Evolutionary conservation across 2,113 vertebrate genomes (phyloP).

Genomic region (Siphamia tubifer): DNA sequence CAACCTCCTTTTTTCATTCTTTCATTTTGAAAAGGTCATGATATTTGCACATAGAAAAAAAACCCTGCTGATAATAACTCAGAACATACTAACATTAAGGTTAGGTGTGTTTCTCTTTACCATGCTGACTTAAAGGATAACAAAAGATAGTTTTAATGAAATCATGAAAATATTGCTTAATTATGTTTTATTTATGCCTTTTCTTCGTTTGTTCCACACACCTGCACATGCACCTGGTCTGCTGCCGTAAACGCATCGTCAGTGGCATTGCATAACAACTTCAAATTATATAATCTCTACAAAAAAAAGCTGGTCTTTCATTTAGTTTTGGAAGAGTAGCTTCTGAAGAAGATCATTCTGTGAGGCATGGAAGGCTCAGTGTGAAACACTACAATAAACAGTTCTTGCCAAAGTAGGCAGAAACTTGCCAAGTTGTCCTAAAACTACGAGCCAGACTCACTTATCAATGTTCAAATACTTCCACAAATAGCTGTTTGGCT

Average conservation of each 20-base stretch:
- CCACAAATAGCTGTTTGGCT: conserved; percentile 33
- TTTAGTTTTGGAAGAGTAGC: neutral
- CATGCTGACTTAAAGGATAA: too few species aligned
- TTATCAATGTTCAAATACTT: conserved; percentile 16
- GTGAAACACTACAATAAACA: neutral
- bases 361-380: neutral
- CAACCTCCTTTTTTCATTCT: too few species aligned
- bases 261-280: neutral
- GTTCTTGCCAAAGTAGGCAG: conserved; percentile 2
- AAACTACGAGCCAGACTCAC: neutral
- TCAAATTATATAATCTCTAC: neutral
- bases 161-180: neutral
- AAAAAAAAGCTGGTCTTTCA: conserved; percentile 1
- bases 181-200: neutral
- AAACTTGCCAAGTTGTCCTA: conserved; percentile 24
- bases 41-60: too few species aligned
- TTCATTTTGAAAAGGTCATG: too few species aligned
- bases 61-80: too few species aligned
- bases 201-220: too few species aligned
- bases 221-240: neutral
- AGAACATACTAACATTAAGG: too few species aligned
- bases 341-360: neutral
- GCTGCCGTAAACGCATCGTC: neutral
- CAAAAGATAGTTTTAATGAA: too few species aligned
- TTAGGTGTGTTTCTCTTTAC: too few species aligned